These are phyloP conservation scores for Peromyscus leucopus DNA, from an alignment of 2,113 vertebrate species.

Conservation along the genomic window DNA sequence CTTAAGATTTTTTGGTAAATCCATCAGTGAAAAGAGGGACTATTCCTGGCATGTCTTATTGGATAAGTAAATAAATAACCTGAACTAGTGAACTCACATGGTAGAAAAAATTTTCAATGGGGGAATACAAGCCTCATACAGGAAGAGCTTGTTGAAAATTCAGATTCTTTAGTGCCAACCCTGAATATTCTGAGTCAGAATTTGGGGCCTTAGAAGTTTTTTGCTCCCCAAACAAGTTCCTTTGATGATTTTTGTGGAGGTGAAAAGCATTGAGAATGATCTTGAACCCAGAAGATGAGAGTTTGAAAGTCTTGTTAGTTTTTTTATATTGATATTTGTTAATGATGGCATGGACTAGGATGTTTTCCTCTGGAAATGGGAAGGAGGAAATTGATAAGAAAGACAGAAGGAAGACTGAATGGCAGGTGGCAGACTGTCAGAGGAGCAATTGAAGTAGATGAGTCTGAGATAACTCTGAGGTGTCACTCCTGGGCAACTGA, in stretches of 20 bases:
- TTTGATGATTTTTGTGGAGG: slow-evolving; percentile 10
- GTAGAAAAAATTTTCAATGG: background rate
- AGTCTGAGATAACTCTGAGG: slow-evolving; percentile 18
- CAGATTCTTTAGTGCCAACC: background rate
- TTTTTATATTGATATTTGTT: background rate
- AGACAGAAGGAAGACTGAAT: slow-evolving; percentile 27
- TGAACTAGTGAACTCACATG: background rate
- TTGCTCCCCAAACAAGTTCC: background rate
- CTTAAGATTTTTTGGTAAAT: background rate
- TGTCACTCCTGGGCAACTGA: slow-evolving; percentile 21
- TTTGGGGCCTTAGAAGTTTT: background rate
- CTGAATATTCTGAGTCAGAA: background rate
- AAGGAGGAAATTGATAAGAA: background rate
- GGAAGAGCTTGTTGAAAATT: slow-evolving; percentile 2
- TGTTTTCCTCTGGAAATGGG: background rate
- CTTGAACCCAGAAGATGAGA: slow-evolving; percentile 29
- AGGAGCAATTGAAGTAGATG: slow-evolving; percentile 13
- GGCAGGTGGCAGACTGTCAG: slow-evolving; percentile 16
- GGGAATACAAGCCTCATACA: background rate
- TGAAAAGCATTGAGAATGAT: background rate
- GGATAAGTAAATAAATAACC: background rate
- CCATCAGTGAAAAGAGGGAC: background rate
- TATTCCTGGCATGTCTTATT: background rate
- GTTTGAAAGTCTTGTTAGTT: background rate
- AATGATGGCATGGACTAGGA: background rate